Conservation (phyloP, 2,797 vertebrate species). For the Psittacula echo region DNA sequence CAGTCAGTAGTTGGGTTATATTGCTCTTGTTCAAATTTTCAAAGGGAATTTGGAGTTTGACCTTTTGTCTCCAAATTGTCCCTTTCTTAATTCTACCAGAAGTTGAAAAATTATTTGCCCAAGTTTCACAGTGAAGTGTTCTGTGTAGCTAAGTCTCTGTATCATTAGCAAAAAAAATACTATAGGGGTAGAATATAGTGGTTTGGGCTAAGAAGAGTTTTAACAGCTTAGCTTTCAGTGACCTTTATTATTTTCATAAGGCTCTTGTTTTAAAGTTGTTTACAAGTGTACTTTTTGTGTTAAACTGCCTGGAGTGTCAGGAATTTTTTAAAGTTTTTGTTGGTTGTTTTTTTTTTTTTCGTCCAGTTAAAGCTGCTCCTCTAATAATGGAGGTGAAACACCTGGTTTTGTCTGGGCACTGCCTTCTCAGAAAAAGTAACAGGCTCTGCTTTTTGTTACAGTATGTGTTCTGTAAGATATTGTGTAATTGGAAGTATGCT, state of each 20-base stretch:
- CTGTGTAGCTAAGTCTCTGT: not conserved
- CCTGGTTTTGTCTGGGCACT: constrained; percentile 4
- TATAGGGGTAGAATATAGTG: not conserved
- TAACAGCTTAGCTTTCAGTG: constrained; percentile 35
- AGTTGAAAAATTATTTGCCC: not conserved
- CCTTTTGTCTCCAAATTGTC: not conserved
- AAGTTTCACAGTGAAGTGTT: not conserved
- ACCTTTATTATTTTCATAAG: constrained; percentile 30
- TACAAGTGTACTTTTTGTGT: constrained; percentile 65
- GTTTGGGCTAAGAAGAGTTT: constrained; percentile 35
- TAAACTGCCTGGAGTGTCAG: constrained; percentile 43
- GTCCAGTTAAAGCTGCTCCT: constrained; percentile 48
- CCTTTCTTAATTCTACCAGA: not conserved
- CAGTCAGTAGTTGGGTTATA: not conserved
- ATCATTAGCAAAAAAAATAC: not conserved
- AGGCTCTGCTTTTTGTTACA: constrained; percentile 62
- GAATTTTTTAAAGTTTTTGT: constrained; percentile 28
- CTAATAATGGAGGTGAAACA: constrained; percentile 20
- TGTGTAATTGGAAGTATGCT: constrained; percentile 62
- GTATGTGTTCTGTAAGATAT: constrained; percentile 68
- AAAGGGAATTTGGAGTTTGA: not conserved
- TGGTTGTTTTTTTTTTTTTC: not conserved
- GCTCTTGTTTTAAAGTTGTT: constrained; percentile 59
- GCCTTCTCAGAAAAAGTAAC: constrained; percentile 43
- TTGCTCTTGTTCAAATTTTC: not conserved